Percentiles rank a stretch among this genome's conserved stretches.
These are phyloP conservation scores for Diadophis punctatus DNA, from an alignment of 2,113 vertebrate species.

Conservation along the genomic window DNA sequence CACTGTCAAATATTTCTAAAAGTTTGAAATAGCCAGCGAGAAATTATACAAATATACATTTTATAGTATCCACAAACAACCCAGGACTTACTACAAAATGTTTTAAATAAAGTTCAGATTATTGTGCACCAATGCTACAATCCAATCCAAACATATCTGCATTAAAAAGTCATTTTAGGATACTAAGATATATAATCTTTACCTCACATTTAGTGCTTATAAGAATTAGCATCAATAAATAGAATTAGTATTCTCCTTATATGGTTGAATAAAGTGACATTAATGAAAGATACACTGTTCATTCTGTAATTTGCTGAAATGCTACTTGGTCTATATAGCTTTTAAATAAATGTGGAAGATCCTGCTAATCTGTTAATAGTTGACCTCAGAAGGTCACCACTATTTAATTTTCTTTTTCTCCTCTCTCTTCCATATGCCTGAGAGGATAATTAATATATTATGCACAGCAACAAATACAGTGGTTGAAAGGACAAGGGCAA, in stretches of 20 bases:
- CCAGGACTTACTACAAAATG: background rate
- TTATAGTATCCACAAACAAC: background rate
- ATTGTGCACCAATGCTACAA: background rate
- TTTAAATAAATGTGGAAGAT: background rate
- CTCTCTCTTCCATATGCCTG: background rate
- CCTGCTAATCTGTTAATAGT: background rate
- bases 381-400: background rate
- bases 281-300: background rate
- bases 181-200: background rate
- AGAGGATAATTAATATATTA: background rate
- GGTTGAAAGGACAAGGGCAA: conserved; percentile 11
- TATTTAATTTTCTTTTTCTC: background rate
- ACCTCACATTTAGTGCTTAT: background rate
- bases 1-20: background rate
- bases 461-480: background rate
- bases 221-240: background rate
- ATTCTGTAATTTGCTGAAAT: background rate
- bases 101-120: background rate
- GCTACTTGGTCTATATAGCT: background rate
- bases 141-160: background rate
- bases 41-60: background rate
- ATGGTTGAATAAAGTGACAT: background rate
- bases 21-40: background rate
- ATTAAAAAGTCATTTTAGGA: background rate
- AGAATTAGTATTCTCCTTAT: background rate